These are phyloP conservation scores for Copidosoma aretas DNA, from an alignment of 2,888 invertebrate species.

Conservation along the genomic window DNA sequence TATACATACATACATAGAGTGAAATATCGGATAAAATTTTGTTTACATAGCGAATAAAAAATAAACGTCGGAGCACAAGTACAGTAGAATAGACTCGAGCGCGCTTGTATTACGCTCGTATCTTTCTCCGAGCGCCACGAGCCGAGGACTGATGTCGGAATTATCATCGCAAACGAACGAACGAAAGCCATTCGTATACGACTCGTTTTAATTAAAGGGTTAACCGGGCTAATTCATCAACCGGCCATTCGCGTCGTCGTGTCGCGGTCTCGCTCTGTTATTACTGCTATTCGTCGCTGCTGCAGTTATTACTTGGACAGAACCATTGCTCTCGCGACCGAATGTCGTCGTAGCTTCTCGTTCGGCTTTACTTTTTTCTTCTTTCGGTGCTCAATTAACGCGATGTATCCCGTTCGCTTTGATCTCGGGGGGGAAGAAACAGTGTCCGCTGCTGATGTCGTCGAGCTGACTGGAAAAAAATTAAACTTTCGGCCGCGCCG, in stretches of 20 bases:
- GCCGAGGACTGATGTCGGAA: constrained; percentile 31
- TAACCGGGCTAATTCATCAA: constrained; percentile 50
- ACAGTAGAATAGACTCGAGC: no score
- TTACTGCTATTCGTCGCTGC: no score
- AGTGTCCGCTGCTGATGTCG: no score
- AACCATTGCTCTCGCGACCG: no score
- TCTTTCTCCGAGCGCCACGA: constrained; percentile 26
- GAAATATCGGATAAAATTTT: no score
- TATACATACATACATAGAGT: no score
- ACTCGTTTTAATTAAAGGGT: constrained; percentile 51
- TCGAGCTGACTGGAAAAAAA: background rate
- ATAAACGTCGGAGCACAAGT: no score
- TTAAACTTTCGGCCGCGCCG: no score
- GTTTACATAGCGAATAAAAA: no score
- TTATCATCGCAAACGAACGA: constrained; percentile 23
- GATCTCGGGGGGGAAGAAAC: no score
- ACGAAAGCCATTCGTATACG: constrained; percentile 38
- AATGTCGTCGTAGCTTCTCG: background rate
- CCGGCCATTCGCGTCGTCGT: constrained; percentile 38
- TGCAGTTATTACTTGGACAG: no score
- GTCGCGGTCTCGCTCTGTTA: no score
- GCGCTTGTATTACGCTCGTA: constrained; percentile 1
- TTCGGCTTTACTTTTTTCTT: background rate
- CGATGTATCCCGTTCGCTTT: background rate
- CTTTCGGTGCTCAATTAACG: background rate